Percentiles rank a stretch among this genome's conserved stretches.
phyloP scores from a whole-genome alignment of 1,140 invertebrate genomes.

The Zaprionus davidi region DNA sequence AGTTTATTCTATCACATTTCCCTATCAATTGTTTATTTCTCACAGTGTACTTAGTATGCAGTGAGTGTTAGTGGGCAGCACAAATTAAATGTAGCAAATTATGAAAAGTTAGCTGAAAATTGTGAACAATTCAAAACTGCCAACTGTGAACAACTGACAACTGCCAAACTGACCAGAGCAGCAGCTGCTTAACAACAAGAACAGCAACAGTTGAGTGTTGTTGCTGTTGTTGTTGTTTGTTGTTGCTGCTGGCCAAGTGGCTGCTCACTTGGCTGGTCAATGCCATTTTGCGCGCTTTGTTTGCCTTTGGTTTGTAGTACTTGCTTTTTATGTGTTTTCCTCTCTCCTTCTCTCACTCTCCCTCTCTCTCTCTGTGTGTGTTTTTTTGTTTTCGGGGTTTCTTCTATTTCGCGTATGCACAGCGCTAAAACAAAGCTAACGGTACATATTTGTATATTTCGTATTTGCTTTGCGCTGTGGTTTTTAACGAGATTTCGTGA shows the following conservation, averaged over 20 bases:
- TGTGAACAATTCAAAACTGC: slow-evolving; percentile 17
- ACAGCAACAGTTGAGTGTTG: slow-evolving; percentile 8
- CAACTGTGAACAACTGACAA: slow-evolving; percentile 18
- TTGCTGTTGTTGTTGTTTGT: slow-evolving; percentile 17
- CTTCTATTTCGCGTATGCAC: slow-evolving; percentile 30
- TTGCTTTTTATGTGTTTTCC: slow-evolving; percentile 34
- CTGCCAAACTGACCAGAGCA: slow-evolving; percentile 35
- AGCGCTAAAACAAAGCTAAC: slow-evolving; percentile 54
- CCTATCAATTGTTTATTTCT: not conserved
- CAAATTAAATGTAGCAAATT: slow-evolving; percentile 53
- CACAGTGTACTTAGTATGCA: not conserved
- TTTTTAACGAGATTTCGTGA: slow-evolving; percentile 64
- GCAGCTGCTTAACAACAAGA: slow-evolving; percentile 9
- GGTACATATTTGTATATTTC: slow-evolving; percentile 47
- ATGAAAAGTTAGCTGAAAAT: slow-evolving; percentile 37
- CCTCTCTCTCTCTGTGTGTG: slow-evolving; percentile 12
- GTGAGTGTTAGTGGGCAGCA: not conserved
- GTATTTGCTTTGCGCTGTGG: slow-evolving; percentile 50
- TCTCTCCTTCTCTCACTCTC: not conserved
- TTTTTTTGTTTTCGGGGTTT: slow-evolving; percentile 37
- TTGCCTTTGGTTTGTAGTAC: slow-evolving; percentile 31
- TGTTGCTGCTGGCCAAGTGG: slow-evolving; percentile 26
- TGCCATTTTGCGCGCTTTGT: slow-evolving; percentile 58
- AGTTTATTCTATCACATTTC: not conserved
- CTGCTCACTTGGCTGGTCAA: slow-evolving; percentile 69